Evolutionary conservation across 2,797 vertebrate genomes (phyloP).

Genomic region (Brachyalestes nurse): DNA sequence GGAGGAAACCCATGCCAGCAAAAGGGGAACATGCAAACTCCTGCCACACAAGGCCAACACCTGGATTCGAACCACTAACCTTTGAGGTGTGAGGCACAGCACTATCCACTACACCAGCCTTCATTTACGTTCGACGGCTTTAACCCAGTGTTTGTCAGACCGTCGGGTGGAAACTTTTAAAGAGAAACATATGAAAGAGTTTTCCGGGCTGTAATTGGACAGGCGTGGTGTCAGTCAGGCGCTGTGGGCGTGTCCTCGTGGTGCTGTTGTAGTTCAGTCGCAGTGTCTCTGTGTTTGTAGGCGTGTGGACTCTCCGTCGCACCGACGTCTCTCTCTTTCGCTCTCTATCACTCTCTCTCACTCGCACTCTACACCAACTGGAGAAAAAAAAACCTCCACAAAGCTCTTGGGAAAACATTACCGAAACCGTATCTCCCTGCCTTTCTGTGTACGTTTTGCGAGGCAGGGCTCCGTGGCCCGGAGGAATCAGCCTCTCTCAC

Average conservation of each 20-base stretch:
- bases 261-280: constrained; percentile 66
- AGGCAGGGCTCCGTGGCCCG: constrained; percentile 37
- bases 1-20: too few species aligned
- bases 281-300: constrained; percentile 63
- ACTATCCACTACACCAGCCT: too few species aligned
- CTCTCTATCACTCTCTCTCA: constrained; percentile 13
- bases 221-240: constrained; percentile 40
- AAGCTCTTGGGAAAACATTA: constrained; percentile 54
- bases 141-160: not conserved
- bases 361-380: constrained; percentile 52
- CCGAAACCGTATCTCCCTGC: not conserved
- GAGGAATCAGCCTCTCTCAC: constrained; percentile 43
- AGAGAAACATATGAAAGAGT: constrained; percentile 30
- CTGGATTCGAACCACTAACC: too few species aligned
- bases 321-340: constrained; percentile 45
- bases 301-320: constrained; percentile 59
- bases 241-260: constrained; percentile 67
- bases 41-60: too few species aligned
- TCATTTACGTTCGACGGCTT: too few species aligned
- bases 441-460: constrained; percentile 24
- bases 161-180: constrained; percentile 9
- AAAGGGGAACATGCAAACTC: too few species aligned
- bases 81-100: too few species aligned
- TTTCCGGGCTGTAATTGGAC: constrained; percentile 63
- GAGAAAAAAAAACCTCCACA: constrained; percentile 70